phyloP scores from a whole-genome alignment of 2,113 vertebrate genomes.

The Phyllostomus discolor region DNA sequence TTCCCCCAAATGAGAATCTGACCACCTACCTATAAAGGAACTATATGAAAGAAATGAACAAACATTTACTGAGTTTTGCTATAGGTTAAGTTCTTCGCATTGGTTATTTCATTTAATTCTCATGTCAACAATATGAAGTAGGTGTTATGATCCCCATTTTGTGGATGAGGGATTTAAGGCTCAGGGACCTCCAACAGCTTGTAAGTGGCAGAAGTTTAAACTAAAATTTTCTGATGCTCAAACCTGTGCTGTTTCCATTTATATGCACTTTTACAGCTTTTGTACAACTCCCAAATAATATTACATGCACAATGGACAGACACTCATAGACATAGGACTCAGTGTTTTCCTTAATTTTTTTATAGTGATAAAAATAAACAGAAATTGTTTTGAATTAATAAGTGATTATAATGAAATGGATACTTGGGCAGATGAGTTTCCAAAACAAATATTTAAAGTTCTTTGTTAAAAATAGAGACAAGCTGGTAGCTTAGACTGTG shows the following conservation, averaged over 20 bases:
- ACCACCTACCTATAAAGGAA: not conserved
- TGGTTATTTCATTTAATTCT: not conserved
- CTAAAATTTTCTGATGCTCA: not conserved
- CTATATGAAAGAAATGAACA: not conserved
- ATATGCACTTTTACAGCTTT: not conserved
- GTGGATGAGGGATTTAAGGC: not conserved
- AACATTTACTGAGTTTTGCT: not conserved
- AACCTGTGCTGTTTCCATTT: not conserved
- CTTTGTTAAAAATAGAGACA: not conserved
- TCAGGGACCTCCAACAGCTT: not conserved
- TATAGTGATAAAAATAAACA: not conserved
- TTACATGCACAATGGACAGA: not conserved
- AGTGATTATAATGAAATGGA: not conserved
- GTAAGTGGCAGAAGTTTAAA: not conserved
- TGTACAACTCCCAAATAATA: not conserved
- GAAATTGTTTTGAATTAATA: not conserved
- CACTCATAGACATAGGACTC: not conserved
- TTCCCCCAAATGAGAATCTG: not conserved
- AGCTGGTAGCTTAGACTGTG: not conserved
- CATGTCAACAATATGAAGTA: not conserved
- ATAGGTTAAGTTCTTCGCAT: not conserved
- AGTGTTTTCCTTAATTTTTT: not conserved
- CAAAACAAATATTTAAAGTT: not conserved
- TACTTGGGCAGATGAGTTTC: not conserved
- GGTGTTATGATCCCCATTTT: not conserved